These are phyloP conservation scores for Cephalopachus bancanus DNA, from an alignment of 2,797 vertebrate genomes.

Conservation along the genomic window DNA sequence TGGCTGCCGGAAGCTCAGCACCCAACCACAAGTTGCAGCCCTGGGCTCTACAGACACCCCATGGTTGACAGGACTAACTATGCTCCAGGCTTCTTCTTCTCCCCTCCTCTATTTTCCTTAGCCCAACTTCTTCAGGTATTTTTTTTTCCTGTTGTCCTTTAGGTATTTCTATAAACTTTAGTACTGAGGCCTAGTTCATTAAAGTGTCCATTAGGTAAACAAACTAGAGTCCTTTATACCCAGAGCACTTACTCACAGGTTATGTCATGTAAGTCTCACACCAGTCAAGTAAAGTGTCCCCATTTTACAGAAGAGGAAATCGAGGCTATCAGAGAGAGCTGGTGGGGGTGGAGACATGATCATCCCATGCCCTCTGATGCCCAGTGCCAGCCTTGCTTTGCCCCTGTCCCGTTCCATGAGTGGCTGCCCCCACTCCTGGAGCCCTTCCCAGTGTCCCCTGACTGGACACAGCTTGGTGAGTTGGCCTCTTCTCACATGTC, in stretches of 20 bases:
- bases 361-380: neutral
- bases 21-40: neutral
- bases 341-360: neutral
- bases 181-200: slow-evolving; percentile 40
- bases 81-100: neutral
- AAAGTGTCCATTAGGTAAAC: neutral
- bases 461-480: neutral
- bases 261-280: neutral
- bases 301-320: neutral
- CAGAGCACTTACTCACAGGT: neutral
- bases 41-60: no score
- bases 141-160: neutral
- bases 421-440: neutral
- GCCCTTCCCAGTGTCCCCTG: neutral
- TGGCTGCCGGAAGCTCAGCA: neutral
- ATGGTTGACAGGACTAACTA: neutral
- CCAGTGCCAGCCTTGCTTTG: neutral
- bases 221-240: neutral
- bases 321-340: neutral
- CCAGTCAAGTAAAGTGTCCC: neutral
- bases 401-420: neutral
- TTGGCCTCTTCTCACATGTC: neutral
- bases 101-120: neutral
- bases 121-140: neutral
- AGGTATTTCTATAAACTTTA: slow-evolving; percentile 42